Percentiles rank a stretch among this genome's conserved stretches.
phyloP scores from a whole-genome alignment of 2,888 invertebrate species.

The Plagodis pulveraria region DNA sequence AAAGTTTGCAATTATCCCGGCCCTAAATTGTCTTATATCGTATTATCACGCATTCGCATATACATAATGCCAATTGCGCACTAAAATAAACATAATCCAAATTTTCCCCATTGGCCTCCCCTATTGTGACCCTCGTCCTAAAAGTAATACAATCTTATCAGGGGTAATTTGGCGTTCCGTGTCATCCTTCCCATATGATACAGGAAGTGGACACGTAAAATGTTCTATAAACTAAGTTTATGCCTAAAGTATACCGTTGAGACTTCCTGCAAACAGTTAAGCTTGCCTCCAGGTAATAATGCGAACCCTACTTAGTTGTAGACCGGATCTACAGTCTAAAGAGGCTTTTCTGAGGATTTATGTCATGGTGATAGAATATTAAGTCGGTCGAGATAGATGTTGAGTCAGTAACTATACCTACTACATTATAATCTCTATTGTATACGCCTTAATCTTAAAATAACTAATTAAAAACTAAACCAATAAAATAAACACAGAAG shows the following conservation, averaged over 20 bases:
- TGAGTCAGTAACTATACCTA: too few species aligned
- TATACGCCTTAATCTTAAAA: not conserved
- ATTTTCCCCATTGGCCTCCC: conserved; percentile 22
- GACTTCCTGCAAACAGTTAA: conserved; percentile 32
- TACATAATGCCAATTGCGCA: conserved; percentile 13
- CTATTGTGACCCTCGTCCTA: conserved; percentile 24
- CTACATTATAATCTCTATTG: too few species aligned
- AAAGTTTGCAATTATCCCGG: not conserved
- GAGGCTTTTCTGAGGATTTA: conserved; percentile 4
- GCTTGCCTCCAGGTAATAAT: conserved; percentile 24
- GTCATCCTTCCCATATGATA: conserved; percentile 22
- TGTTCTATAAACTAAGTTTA: conserved; percentile 17
- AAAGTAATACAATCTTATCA: conserved; percentile 25
- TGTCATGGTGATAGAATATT: not conserved
- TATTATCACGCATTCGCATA: conserved; percentile 17
- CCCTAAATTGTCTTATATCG: conserved; percentile 2
- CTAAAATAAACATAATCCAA: conserved; percentile 29
- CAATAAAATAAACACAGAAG: too few species aligned
- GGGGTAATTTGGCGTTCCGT: conserved; percentile 19
- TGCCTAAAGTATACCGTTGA: conserved; percentile 24
- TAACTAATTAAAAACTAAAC: not conserved
- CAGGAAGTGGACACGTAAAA: conserved; percentile 28
- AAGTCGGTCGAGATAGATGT: not conserved
- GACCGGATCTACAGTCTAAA: conserved; percentile 16
- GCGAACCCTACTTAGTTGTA: conserved; percentile 18